Base-by-base conservation (phyloP, 2,888 invertebrate species). In the Leuctra nigra region DNA sequence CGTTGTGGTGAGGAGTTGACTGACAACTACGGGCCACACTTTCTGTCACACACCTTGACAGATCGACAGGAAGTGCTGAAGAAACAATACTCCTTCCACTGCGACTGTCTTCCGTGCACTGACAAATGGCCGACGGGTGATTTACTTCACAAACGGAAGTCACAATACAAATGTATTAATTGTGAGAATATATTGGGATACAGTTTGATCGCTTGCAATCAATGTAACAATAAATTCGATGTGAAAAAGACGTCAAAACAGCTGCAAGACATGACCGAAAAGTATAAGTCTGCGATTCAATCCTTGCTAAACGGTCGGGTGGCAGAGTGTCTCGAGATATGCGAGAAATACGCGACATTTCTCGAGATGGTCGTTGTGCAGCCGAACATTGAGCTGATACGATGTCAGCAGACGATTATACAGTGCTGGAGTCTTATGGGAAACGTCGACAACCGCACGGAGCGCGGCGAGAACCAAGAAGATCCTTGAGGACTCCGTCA, bases 11-110 rank as follows among this genome's bases (percentile, higher is more conserved):
- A 67, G 14, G 75, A 76, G 62, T 68, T 76, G 24, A 64, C 72
- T 2, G 75, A 76, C 60, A 73, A 74, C 54, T 76, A 76, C 55
- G 76, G 76, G 13, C 73, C 72, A 9, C 69, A 72, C 47, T 75
- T 71, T 61, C 67, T 75, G 3, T 68, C 63, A 4, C 68, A 67
- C 18, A 47, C 63, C 1, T 63, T 63, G 55, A 56, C 64, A 4
- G 64, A 68, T 33, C 68, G 76, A 33, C 68, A 67, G 41, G 64
- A 67, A 33, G 63, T 66, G 47, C 66, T 76, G 16, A 61, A 64
- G 41, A 66, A 66, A 22, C 75, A 75, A 59, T 76, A 75, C 63
- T 67, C 69, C 59, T 76, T 76, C 59, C 50, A 65, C 1, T 76
- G 76, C 54, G 57, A 57, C 11, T 76, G 76, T 59, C 65, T 66